Conservation (phyloP, 2,888 invertebrate species). For the Corbicula japonica region DNA sequence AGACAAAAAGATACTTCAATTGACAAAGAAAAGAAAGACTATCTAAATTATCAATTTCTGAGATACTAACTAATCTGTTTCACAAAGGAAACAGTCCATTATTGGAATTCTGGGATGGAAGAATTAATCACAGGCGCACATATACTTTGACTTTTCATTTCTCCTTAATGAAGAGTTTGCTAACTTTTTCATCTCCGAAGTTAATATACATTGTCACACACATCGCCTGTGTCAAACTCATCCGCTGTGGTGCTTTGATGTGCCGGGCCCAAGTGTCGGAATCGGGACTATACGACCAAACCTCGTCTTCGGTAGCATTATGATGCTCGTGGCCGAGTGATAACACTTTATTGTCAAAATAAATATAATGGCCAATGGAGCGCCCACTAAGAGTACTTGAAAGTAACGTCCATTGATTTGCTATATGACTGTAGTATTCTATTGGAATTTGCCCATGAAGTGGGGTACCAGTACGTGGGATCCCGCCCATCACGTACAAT, state of each 20-base stretch:
- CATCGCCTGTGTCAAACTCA: conserved; percentile 83
- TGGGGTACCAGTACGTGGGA: conserved; percentile 82
- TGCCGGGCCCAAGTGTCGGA: conserved; percentile 82
- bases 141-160: conserved; percentile 66
- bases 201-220: conserved; percentile 82
- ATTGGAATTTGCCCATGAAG: conserved; percentile 85
- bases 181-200: conserved; percentile 84
- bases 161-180: conserved; percentile 78
- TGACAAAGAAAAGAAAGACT: no score
- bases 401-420: conserved; percentile 85
- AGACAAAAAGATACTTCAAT: no score
- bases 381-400: conserved; percentile 85
- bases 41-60: no score
- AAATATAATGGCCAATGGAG: conserved; percentile 85
- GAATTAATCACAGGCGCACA: conserved; percentile 33
- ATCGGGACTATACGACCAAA: conserved; percentile 83
- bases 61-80: no score
- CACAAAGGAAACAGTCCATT: background rate
- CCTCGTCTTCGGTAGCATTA: conserved; percentile 85
- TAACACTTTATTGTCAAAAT: conserved; percentile 80
- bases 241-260: conserved; percentile 83
- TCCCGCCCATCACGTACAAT: conserved; percentile 84
- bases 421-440: conserved; percentile 81
- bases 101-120: background rate
- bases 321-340: conserved; percentile 85